Base-by-base conservation (phyloP, 2,888 invertebrate species). In the Linnaemya tessellans region DNA sequence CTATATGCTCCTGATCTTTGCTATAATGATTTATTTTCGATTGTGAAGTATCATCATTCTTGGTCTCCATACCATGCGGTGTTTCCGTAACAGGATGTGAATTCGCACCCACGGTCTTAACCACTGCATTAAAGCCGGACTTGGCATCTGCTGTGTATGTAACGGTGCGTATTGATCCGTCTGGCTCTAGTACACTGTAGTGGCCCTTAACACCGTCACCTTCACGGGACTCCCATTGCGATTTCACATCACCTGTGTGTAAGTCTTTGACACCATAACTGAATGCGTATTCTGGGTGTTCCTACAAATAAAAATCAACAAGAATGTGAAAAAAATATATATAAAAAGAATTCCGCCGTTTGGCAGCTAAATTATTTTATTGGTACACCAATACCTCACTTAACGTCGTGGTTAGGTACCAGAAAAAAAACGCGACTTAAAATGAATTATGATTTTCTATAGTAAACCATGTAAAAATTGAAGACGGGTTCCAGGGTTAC, bases 141-240 rank as follows among this genome's bases (percentile, higher is more conserved):
- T 94, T 93, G 35, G 93, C 92, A 88, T 94, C 94, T 0, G 94
- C 94, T 2, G 94, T 94, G 81, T 94, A 94, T 83, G 94, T 93
- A 1, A 94, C 94, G 0, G 93, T 93, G 67, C 94, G 92, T 80
- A 94, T 92, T 8, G 94, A 93, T 65, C 96, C 95, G 89, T 95
- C 95, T 49, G 95, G 94, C 90, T 95, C 95, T 67, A 96, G 90
- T 22, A 96, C 93, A 88, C 95, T 95, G 90, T 96, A 96, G 62
- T 93, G 94, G 0, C 94, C 94, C 85, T 93, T 93, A 15, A 94
- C 93, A 0, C 92, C 91, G 83, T 93, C 93, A 0, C 93, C 94
- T 67, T 94, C 93, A 67, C 94, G 93, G 30, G 94, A 94, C 87
- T 94, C 94, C 94, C 94, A 94, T 88, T 94, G 94, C 2, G 94